Conservation (phyloP, 2,888 invertebrate species). For the Erebia ligea region DNA sequence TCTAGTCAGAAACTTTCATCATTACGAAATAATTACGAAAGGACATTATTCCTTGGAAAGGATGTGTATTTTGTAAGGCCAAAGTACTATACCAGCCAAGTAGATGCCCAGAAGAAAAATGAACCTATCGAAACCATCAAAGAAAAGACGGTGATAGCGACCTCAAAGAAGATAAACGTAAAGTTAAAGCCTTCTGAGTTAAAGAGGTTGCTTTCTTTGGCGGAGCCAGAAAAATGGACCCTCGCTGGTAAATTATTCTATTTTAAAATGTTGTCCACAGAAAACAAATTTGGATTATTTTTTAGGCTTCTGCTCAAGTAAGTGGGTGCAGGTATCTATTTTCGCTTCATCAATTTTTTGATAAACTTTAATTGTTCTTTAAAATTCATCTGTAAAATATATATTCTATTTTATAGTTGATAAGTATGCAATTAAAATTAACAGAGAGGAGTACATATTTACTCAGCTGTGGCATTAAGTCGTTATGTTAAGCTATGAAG, state of each 20-base stretch:
- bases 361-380: too few relatives aligned
- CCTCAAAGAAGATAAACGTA: slow-evolving; percentile 69
- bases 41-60: slow-evolving; percentile 56
- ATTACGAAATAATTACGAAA: slow-evolving; percentile 66
- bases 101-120: slow-evolving; percentile 66
- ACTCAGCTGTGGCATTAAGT: neutral
- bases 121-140: slow-evolving; percentile 55
- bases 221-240: slow-evolving; percentile 86
- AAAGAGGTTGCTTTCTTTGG: slow-evolving; percentile 81
- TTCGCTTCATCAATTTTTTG: too few relatives aligned
- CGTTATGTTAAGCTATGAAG: too few relatives aligned
- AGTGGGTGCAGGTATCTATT: too few relatives aligned
- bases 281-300: neutral
- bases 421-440: neutral
- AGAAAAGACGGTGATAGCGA: slow-evolving; percentile 54
- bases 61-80: slow-evolving; percentile 57
- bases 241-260: slow-evolving; percentile 70
- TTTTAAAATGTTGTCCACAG: slow-evolving; percentile 9
- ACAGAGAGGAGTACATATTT: neutral
- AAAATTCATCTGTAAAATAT: too few relatives aligned
- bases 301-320: too few relatives aligned
- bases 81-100: slow-evolving; percentile 67
- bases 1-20: slow-evolving; percentile 62
- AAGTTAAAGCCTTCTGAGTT: slow-evolving; percentile 82
- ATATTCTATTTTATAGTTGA: too few relatives aligned